Percentiles rank a stretch among this genome's conserved stretches.
Conservation (phyloP, 2,888 invertebrate genomes). For the Brenthis hecate region DNA sequence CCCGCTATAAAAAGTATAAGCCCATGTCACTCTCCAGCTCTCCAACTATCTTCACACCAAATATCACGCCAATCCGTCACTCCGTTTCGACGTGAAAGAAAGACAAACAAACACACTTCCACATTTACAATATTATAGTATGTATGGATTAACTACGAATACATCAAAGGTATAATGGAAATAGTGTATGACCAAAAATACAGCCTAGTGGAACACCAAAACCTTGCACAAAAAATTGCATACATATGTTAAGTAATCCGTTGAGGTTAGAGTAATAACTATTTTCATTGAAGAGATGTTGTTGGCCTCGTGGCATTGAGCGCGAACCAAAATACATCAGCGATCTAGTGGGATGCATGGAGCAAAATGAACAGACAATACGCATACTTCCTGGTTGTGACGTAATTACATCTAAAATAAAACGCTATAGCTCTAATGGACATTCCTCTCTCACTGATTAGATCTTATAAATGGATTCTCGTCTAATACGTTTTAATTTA, state of each 20-base stretch:
- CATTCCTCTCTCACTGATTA: background rate
- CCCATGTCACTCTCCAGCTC: too few relatives aligned
- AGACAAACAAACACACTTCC: too few relatives aligned
- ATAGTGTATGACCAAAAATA: background rate
- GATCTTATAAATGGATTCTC: background rate
- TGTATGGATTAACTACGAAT: background rate
- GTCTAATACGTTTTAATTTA: background rate
- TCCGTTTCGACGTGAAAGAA: too few relatives aligned
- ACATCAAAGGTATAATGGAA: background rate
- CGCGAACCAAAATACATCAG: slow-evolving; percentile 49
- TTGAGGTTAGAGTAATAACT: slow-evolving; percentile 54
- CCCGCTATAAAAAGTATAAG: too few relatives aligned
- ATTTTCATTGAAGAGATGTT: slow-evolving; percentile 68
- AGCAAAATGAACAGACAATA: slow-evolving; percentile 44
- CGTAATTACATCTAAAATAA: slow-evolving; percentile 42
- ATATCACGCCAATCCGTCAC: too few relatives aligned
- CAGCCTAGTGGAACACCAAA: background rate
- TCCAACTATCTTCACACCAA: too few relatives aligned
- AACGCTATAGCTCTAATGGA: slow-evolving; percentile 13
- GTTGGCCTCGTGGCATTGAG: slow-evolving; percentile 79
- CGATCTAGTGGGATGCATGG: slow-evolving; percentile 34
- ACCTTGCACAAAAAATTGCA: slow-evolving; percentile 45
- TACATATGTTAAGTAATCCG: slow-evolving; percentile 36
- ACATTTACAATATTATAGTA: too few relatives aligned
- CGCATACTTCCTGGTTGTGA: slow-evolving; percentile 59